These are phyloP conservation scores for Salvelinus alpinus DNA, from an alignment of 2,113 vertebrate genomes.

Conservation along the genomic window DNA sequence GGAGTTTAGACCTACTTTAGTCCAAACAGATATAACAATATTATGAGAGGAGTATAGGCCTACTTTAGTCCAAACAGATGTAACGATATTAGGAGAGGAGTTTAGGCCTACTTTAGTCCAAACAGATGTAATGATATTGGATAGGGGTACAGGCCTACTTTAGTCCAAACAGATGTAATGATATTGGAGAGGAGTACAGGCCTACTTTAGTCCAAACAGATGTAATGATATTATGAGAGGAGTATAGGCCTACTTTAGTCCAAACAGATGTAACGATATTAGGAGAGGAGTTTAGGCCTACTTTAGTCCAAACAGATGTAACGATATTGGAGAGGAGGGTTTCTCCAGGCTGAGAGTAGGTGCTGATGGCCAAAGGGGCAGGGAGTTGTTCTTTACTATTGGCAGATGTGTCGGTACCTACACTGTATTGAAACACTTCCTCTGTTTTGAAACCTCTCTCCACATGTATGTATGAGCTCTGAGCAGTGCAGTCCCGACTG, in stretches of 20 bases:
- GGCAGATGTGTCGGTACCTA: conserved; percentile 38
- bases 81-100: rapidly evolving
- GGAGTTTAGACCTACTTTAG: not conserved
- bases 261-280: too few relatives aligned
- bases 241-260: too few relatives aligned
- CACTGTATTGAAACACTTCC: conserved; percentile 25
- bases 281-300: not conserved
- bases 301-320: conserved; percentile 45
- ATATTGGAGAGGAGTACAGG: rapidly evolving
- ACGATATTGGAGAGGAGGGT: not conserved
- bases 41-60: too few relatives aligned
- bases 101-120: too few relatives aligned
- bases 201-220: too few relatives aligned
- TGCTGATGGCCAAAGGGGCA: conserved; percentile 12
- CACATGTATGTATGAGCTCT: conserved; percentile 1
- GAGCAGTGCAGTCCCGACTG: not conserved
- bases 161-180: too few relatives aligned
- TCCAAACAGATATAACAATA: too few relatives aligned
- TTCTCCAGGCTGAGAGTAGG: not conserved
- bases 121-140: too few relatives aligned
- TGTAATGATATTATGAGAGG: too few relatives aligned
- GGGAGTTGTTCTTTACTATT: conserved; percentile 15
- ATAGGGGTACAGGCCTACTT: too few relatives aligned
- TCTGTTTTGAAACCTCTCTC: conserved; percentile 32
- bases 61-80: too few relatives aligned